Conservation (phyloP, 1,140 invertebrate genomes). For the Lutraria rhynchaena region DNA sequence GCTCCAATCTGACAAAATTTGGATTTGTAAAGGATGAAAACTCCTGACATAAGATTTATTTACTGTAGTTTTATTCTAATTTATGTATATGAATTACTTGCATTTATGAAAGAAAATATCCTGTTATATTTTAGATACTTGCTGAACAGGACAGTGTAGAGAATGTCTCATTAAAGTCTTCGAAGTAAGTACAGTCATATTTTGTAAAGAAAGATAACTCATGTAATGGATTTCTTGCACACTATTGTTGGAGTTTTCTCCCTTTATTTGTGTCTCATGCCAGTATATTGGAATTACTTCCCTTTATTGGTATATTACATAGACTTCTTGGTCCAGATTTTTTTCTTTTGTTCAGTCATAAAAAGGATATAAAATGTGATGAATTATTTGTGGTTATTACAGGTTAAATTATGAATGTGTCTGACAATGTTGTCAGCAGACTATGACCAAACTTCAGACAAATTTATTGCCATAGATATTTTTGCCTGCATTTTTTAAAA, state of each 20-base stretch:
- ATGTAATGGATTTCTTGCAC: neutral
- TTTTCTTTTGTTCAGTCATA: neutral
- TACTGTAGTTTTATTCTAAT: too few species aligned
- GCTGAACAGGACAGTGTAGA: constrained; percentile 31
- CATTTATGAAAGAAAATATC: too few species aligned
- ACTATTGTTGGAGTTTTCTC: too few species aligned
- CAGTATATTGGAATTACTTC: neutral
- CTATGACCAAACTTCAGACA: neutral
- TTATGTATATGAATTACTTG: too few species aligned
- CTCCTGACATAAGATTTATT: too few species aligned
- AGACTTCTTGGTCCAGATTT: neutral
- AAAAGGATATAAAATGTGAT: neutral
- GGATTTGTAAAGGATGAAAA: too few species aligned
- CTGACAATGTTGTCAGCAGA: neutral
- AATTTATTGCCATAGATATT: too few species aligned
- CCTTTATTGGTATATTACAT: neutral
- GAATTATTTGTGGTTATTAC: neutral
- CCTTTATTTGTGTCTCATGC: too few species aligned
- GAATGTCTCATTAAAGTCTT: neutral
- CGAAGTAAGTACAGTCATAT: neutral
- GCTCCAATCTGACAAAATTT: too few species aligned
- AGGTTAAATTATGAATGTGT: constrained; percentile 3
- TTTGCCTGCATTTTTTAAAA: too few species aligned
- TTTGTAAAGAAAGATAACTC: constrained; percentile 30
- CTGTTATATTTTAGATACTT: constrained; percentile 23